Conservation (phyloP, 2,797 vertebrate genomes). For the Gadopsis bispinosus region DNA sequence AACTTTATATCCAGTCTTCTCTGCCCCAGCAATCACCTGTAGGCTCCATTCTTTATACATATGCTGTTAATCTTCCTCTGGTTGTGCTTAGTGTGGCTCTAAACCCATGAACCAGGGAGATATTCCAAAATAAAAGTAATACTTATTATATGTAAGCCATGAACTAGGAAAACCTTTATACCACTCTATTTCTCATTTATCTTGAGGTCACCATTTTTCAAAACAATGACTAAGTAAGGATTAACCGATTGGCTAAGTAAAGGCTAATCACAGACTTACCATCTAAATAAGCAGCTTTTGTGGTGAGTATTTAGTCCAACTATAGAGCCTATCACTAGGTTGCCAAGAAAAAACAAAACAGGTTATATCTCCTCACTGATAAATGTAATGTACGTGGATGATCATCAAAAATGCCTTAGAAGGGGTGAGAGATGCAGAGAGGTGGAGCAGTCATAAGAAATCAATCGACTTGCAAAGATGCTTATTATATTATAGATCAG, state of each 20-base stretch:
- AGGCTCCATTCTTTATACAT: not conserved
- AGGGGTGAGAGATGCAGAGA: not conserved
- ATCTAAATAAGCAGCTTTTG: conserved; percentile 4
- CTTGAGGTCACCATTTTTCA: not conserved
- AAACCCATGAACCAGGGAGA: not conserved
- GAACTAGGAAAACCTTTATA: not conserved
- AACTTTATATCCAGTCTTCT: not conserved
- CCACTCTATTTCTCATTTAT: not conserved
- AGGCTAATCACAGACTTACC: conserved; percentile 9
- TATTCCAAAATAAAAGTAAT: not conserved
- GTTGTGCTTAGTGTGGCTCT: not conserved
- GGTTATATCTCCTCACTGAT: not conserved
- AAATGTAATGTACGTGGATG: not conserved
- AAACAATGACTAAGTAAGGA: conserved; percentile 6
- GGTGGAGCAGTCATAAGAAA: not conserved
- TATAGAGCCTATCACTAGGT: not conserved
- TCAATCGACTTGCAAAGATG: not conserved
- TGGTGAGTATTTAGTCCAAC: not conserved
- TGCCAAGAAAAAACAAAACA: not conserved
- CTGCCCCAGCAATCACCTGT: not conserved
- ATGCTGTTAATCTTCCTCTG: not conserved
- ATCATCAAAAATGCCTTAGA: no score
- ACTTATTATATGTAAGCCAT: not conserved
- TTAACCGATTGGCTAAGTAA: not conserved
- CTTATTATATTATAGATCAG: not conserved